Base-by-base conservation (phyloP, 2,888 invertebrate genomes). In the Lasius platythorax region DNA sequence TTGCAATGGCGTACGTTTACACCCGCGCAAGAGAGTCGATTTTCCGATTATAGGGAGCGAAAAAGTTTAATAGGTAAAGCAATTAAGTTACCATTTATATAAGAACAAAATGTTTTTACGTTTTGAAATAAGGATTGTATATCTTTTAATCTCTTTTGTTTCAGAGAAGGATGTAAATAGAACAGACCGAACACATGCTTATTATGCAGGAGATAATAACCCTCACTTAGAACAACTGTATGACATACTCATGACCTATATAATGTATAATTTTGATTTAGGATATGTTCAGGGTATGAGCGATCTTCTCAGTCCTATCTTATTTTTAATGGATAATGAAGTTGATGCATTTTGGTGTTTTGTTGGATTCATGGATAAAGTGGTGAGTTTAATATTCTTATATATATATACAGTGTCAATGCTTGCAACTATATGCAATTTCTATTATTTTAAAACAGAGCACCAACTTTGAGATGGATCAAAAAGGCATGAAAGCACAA, bases 341-440 rank as follows among this genome's bases (percentile, higher is more conserved):
- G 98, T 98, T 3, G 99, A 99, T 94, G 97, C 99, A 0, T 99
- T 99, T 95, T 99, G 99, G 99, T 99, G 99, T 95, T 99, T 99
- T 94, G 99, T 98, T 56, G 99, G 99, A 11, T 98, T 99, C 92
- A 99, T 99, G 99, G 97, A 99, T 85, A 97, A 97, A 96, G 97
- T 99, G 95, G 98, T 98, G 95, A 96, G 97, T 83, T 46, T 63
- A 28, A 15, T 63, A 28, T 73, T 23, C 18, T 40, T n/a, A 15
- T 63, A 82, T 23, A 82, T 23, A 23, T 33, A 56, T 23, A 4
- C n/a, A 30, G 3, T 30, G 28, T 18, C 30, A 18, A 37, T 67
- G 1, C n/a, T 70, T 66, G n/a, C 9, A 43, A 70, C 3, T 15
- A 68, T 43, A 33, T 30, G 15, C 2, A 72, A 70, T 4, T 46